Evolutionary conservation across 2,888 invertebrate species (phyloP), one percentile per base, ranked within the genome.

Genomic region (Scrobipalpa costella): DNA sequence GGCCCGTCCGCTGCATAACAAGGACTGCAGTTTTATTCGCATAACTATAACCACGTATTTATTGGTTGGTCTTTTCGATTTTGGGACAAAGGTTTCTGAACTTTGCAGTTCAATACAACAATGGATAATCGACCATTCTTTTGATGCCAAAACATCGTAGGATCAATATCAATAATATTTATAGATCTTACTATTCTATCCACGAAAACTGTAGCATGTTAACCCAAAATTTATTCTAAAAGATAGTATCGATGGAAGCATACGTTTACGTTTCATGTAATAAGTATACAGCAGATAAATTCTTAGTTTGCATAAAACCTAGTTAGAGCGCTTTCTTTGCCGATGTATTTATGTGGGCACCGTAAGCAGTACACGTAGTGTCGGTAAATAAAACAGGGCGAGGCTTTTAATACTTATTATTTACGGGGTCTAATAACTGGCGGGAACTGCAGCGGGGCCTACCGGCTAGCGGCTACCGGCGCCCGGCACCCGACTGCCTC

Each of bases 321-420:
- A 19, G 50, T 61, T 50, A 50, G 62, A 61, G 61, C 65, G 65
- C 68, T 73, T 71, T 73, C 69, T 72, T 69, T 68, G 64, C 66
- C 67, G 69, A 71, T 76, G 65, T 75, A 81, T 79, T 78, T 77
- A 78, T 74, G 71, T 71, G 65, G 67, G 70, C 69, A 68, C 64
- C 69, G 71, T 75, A 77, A 77, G 74, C 78, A 73, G 75, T 76
- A 74, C 83, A 86, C 84, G 83, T 85, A 80, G 73, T 76, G 77
- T 81, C 83, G 79, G 84, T 84, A 86, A 88, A 88, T 87, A 88
- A 84, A 84, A 81, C 82, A 75, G 72, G 79, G 75, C 70, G 72
- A 81, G 77, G 83, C 82, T 80, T 85, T 83, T 86, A 85, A 85
- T 87, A 81, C 81, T 81, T 85, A 85, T 86, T 88, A 90, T 89